These are phyloP conservation scores for Callimorpha dominula DNA, from an alignment of 2,888 invertebrate genomes.

Conservation along the genomic window DNA sequence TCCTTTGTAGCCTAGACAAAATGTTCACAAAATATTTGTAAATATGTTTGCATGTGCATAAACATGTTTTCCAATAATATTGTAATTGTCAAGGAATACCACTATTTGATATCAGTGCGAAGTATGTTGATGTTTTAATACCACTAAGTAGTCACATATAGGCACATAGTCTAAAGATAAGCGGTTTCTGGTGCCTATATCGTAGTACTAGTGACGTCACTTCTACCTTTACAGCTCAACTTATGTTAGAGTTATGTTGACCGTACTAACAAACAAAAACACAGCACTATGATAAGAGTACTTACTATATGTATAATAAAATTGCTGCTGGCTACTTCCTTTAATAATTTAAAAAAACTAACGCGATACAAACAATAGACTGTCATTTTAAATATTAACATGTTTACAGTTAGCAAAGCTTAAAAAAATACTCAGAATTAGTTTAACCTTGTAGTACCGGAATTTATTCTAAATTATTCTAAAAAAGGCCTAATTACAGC, in stretches of 20 bases:
- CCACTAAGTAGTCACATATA: too few species aligned
- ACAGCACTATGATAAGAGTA: not conserved
- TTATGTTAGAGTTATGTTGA: not conserved
- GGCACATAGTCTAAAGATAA: not conserved
- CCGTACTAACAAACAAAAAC: not conserved
- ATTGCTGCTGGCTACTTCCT: too few species aligned
- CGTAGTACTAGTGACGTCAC: not conserved
- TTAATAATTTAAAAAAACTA: not conserved
- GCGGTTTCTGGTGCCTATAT: not conserved
- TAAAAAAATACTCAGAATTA: not conserved
- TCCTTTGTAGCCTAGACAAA: not conserved
- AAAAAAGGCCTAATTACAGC: slow-evolving; percentile 12
- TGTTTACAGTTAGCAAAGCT: not conserved
- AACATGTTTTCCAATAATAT: not conserved
- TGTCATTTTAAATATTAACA: not conserved
- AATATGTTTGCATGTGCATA: not conserved
- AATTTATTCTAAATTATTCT: slow-evolving; percentile 10
- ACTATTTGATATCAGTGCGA: not conserved
- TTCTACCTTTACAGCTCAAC: not conserved
- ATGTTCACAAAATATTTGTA: not conserved
- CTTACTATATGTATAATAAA: too few species aligned
- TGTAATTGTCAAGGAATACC: not conserved
- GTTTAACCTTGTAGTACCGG: slow-evolving; percentile 4
- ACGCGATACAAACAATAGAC: not conserved
- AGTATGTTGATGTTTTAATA: too few species aligned